A percentile compares a stretch with the other conserved stretches of the same genome.
Conservation (phyloP, 2,797 vertebrate species). For the Oophaga sylvatica region DNA sequence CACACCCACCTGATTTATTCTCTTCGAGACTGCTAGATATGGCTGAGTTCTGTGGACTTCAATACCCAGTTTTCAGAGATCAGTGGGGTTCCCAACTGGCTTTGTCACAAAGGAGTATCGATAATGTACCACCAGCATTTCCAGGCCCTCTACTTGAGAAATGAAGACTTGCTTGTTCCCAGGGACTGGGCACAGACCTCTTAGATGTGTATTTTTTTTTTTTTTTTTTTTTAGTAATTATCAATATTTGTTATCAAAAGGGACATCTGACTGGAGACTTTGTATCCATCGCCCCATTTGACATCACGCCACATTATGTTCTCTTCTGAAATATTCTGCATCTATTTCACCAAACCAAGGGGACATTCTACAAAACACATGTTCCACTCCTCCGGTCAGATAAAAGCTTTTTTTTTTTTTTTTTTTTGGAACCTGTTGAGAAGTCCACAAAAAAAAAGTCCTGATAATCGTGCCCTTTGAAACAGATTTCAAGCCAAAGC, state of each 20-base stretch:
- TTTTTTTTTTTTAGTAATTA: neutral
- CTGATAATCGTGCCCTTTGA: conserved; percentile 48
- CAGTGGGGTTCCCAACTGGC: too few relatives aligned
- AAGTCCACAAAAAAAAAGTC: neutral
- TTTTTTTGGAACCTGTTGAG: conserved; percentile 15
- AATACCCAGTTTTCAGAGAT: too few relatives aligned
- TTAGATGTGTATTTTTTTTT: neutral
- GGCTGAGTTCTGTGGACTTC: too few relatives aligned
- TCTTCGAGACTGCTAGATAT: too few relatives aligned
- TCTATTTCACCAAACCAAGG: neutral
- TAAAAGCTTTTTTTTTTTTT: neutral
- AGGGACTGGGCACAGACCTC: too few relatives aligned
- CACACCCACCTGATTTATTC: too few relatives aligned
- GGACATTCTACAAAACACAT: neutral
- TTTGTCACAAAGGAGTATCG: too few relatives aligned
- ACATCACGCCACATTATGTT: neutral
- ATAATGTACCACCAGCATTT: neutral
- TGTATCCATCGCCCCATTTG: neutral
- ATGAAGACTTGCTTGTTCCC: neutral
- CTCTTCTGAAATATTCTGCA: neutral
- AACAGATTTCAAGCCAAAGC: conserved; percentile 26
- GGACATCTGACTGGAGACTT: neutral
- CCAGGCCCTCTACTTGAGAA: neutral
- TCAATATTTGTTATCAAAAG: neutral
- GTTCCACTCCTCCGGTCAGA: neutral